These are phyloP conservation scores for Rhynchophorus ferrugineus DNA, from an alignment of 1,140 invertebrate genomes.

Conservation along the genomic window DNA sequence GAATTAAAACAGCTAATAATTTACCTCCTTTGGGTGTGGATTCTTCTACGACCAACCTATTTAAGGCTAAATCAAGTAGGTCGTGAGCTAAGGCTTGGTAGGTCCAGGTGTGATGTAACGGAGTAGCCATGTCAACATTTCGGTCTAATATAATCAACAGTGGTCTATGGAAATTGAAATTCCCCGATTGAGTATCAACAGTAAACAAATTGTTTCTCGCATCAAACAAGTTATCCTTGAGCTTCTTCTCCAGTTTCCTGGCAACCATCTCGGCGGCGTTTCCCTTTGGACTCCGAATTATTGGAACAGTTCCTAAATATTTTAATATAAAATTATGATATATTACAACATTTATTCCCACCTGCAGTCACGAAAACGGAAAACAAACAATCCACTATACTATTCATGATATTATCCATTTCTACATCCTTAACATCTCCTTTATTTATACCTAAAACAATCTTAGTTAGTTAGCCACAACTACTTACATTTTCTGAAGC, in stretches of 20 bases:
- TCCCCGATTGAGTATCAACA: constrained; percentile 69
- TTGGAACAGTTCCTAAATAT: constrained; percentile 74
- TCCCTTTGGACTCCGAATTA: constrained; percentile 89
- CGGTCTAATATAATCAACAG: constrained; percentile 89
- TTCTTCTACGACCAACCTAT: constrained; percentile 78
- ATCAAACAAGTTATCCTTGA: constrained; percentile 94
- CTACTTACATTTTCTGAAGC: neutral
- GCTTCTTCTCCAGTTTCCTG: constrained; percentile 93
- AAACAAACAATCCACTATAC: constrained; percentile 93
- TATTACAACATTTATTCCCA: constrained; percentile 33
- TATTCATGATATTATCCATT: constrained; percentile 92
- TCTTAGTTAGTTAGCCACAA: constrained; percentile 1
- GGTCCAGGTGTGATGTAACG: constrained; percentile 98
- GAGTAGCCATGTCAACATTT: constrained; percentile 94
- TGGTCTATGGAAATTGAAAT: constrained; percentile 84
- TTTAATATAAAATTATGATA: constrained; percentile 5
- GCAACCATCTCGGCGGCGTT: constrained; percentile 98
- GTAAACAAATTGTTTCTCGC: constrained; percentile 93
- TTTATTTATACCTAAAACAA: constrained; percentile 77
- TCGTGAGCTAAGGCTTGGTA: constrained; percentile 97
- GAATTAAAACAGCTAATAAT: constrained; percentile 1
- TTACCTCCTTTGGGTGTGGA: constrained; percentile 40
- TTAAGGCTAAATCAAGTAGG: constrained; percentile 84
- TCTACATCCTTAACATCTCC: constrained; percentile 93
- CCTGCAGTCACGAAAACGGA: constrained; percentile 94